Percentiles rank a stretch among this genome's conserved stretches.
Evolutionary conservation across 30 jellyfish, hydroid and myxozoan species (phyloP).

Genomic region (Hydractinia symbiolongicarpus): DNA sequence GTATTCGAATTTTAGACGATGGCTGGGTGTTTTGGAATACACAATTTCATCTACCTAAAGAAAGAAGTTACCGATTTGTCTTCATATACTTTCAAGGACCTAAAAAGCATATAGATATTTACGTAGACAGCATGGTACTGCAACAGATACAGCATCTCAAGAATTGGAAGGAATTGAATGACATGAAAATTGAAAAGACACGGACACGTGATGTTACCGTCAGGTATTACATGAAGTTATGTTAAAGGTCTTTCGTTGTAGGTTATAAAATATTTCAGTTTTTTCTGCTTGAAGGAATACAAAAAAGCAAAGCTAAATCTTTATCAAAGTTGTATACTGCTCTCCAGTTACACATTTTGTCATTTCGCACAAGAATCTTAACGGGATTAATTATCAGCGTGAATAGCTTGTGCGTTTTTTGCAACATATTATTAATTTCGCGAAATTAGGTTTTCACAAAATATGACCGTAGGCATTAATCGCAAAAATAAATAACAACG

Average conservation of each 20-base stretch:
- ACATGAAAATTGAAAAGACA: constrained; percentile 39
- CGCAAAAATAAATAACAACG: no score
- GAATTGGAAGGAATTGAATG: constrained; percentile 50
- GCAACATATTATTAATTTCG: no score
- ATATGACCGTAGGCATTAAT: no score
- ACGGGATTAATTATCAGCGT: no score
- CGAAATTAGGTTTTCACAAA: no score
- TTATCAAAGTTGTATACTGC: no score
- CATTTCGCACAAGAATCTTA: no score
- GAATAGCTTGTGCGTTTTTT: no score
- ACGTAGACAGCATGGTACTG: constrained; percentile 60
- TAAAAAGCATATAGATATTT: constrained; percentile 50
- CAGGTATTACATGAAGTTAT: constrained; percentile 25
- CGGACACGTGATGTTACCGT: constrained; percentile 63
- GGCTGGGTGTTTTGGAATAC: constrained; percentile 90
- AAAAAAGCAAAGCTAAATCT: no score
- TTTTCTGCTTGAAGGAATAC: not conserved
- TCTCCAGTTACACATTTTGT: no score
- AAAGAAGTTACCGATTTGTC: constrained; percentile 59
- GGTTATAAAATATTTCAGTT: not conserved
- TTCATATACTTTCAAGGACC: constrained; percentile 73
- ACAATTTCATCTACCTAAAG: constrained; percentile 58
- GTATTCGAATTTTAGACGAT: constrained; percentile 34
- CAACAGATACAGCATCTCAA: constrained; percentile 49
- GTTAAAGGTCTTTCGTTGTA: not conserved